Conservation (phyloP, 2,888 invertebrate genomes). For the Parthenolecanium corni region DNA sequence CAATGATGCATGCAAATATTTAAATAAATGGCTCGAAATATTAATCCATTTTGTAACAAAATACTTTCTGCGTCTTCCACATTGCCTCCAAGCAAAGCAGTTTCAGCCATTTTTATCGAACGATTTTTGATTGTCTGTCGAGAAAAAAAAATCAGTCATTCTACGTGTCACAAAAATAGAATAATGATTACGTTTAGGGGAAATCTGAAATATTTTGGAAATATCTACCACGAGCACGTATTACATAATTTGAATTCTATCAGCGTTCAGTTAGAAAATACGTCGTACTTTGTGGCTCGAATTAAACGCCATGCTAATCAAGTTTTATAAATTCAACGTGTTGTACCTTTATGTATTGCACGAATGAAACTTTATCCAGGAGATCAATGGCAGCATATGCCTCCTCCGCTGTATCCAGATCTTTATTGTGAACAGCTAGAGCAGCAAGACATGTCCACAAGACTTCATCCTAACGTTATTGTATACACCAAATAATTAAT, state of each 20-base stretch:
- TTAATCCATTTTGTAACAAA: conserved; percentile 53
- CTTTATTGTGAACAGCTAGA: conserved; percentile 72
- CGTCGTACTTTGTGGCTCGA: too few species aligned
- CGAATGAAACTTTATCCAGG: conserved; percentile 73
- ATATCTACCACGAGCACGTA: too few species aligned
- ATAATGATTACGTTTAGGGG: not conserved
- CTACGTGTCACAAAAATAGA: not conserved
- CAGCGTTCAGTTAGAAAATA: too few species aligned
- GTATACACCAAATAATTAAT: too few species aligned
- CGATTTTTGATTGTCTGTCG: conserved; percentile 43
- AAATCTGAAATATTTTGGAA: not conserved
- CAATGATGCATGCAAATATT: conserved; percentile 61
- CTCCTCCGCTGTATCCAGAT: conserved; percentile 82
- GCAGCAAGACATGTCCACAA: conserved; percentile 93
- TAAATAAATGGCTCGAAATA: conserved; percentile 57
- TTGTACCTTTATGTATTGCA: conserved; percentile 67
- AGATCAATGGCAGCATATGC: conserved; percentile 85
- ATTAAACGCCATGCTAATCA: too few species aligned
- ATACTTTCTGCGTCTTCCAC: conserved; percentile 58
- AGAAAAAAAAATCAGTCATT: not conserved
- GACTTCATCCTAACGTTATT: conserved; percentile 47
- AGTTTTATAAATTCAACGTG: not conserved
- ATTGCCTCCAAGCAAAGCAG: conserved; percentile 56
- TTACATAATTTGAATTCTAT: too few species aligned
- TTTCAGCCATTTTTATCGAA: conserved; percentile 52